Base-by-base conservation (phyloP, 1,140 invertebrate genomes). In the Nephila pilipes region DNA sequence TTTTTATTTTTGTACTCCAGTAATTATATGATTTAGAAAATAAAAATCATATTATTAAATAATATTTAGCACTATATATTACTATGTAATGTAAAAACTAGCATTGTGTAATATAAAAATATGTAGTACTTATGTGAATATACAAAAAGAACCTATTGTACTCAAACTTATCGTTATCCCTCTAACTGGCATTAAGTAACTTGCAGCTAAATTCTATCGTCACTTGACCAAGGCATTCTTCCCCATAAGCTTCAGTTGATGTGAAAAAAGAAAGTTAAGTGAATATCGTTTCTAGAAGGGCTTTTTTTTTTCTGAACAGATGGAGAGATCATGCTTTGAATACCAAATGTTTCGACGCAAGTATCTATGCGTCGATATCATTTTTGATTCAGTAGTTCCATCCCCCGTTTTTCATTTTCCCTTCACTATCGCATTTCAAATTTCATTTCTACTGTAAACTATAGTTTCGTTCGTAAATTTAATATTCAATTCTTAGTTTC, bases 311-410 rank as follows among this genome's bases (percentile, higher is more conserved):
- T 69, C 22, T 32, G 69, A 75, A 75, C 14, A 75, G 69, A 75
- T 75, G 69, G 29, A 75, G 32, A 18, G 69, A 75, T 75, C 69
- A 32, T 75, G 69, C 69, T 75, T 75, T 75, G 69, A 75, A 75
- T 75, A 75, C 32, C 69, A 75, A 75, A 75, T 75, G 69, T 18
- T 36, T 75, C 29, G 69, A 75, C 69, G 29, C 29, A 75, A 75
- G 69, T 75, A 36, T 25, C 29, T 32, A 36, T 36, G 69, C 69
- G 69, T 75, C 69, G 69, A 75, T 75, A 36, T 75, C 32, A 75
- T 75, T 75, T 75, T 36, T 75, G 69, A 75, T 75, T 75, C 29
- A 60, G 18, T 60, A 22, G 58, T 16, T 60, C 58, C 16, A 60
- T 60, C 46, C 46, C 46, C 46, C 46, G 46, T 25, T 65, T 75